Percentiles rank a stretch among this genome's conserved stretches.
phyloP scores from a whole-genome alignment of 2,797 vertebrate species.

The Hydrocynus forskahlii region DNA sequence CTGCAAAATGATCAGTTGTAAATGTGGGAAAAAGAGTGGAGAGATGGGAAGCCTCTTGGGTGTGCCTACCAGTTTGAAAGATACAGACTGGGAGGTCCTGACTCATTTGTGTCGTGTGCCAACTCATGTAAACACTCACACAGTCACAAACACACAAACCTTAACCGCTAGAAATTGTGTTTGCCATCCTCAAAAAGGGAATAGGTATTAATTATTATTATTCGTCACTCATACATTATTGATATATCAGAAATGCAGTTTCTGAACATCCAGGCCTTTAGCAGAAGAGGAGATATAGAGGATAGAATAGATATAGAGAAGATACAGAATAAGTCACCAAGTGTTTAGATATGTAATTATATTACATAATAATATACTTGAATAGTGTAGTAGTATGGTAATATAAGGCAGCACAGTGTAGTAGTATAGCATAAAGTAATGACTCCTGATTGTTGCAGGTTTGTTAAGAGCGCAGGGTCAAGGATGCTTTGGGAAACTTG shows the following conservation, averaged over 20 bases:
- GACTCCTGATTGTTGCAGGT: conserved; percentile 25
- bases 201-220: too few relatives aligned
- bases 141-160: conserved; percentile 13
- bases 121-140: neutral
- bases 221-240: too few relatives aligned
- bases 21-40: conserved; percentile 4
- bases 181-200: neutral
- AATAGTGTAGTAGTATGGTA: too few relatives aligned
- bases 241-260: too few relatives aligned
- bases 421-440: too few relatives aligned
- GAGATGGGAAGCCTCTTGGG: conserved; percentile 15
- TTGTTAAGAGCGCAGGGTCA: conserved; percentile 42
- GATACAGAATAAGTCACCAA: neutral
- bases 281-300: too few relatives aligned
- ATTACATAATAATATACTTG: neutral
- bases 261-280: too few relatives aligned
- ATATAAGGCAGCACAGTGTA: too few relatives aligned
- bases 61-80: conserved; percentile 5
- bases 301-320: too few relatives aligned
- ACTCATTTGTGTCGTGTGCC: conserved; percentile 28
- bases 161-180: neutral
- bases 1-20: conserved; percentile 19
- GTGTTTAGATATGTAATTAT: neutral
- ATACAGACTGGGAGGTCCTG: conserved; percentile 13
- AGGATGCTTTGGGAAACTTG: conserved; percentile 46